Percentiles rank a stretch among this genome's conserved stretches.
phyloP scores from a whole-genome alignment of 2,797 vertebrate genomes.

The Coreius guichenoti region DNA sequence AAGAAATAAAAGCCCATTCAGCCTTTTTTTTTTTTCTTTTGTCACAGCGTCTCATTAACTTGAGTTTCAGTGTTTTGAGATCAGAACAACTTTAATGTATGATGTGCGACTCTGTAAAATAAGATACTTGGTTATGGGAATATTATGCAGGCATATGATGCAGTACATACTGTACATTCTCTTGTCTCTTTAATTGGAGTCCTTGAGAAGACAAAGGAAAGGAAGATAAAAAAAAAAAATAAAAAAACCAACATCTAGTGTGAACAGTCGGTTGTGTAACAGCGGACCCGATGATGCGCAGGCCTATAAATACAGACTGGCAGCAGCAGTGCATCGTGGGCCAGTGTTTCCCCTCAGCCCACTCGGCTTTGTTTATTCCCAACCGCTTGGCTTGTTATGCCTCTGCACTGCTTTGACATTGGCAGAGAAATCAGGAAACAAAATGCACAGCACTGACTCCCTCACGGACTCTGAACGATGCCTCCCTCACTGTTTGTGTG shows the following conservation, averaged over 20 bases:
- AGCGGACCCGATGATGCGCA: constrained; percentile 31
- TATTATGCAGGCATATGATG: constrained; percentile 3
- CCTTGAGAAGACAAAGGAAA: constrained; percentile 35
- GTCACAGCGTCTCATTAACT: not conserved
- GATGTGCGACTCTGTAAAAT: not conserved
- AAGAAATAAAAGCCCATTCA: not conserved
- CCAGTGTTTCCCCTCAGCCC: constrained; percentile 57
- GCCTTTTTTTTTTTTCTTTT: not conserved
- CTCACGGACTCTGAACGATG: not conserved
- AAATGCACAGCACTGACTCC: constrained; percentile 6
- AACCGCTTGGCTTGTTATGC: constrained; percentile 35
- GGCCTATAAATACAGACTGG: constrained; percentile 57
- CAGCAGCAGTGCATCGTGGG: constrained; percentile 43
- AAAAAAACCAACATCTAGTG: constrained; percentile 6
- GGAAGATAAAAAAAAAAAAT: constrained; percentile 26
- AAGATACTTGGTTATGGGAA: not conserved
- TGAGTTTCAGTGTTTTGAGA: not conserved
- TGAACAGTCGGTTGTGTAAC: constrained; percentile 55
- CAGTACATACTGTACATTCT: not conserved
- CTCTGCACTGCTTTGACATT: constrained; percentile 39
- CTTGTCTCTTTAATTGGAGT: constrained; percentile 5
- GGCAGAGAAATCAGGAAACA: constrained; percentile 35
- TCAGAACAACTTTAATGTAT: not conserved
- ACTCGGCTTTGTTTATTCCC: constrained; percentile 52
- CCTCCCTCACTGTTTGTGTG: not conserved